phyloP scores from a whole-genome alignment of 1,140 invertebrate genomes.

The Geopemphigus sp. region DNA sequence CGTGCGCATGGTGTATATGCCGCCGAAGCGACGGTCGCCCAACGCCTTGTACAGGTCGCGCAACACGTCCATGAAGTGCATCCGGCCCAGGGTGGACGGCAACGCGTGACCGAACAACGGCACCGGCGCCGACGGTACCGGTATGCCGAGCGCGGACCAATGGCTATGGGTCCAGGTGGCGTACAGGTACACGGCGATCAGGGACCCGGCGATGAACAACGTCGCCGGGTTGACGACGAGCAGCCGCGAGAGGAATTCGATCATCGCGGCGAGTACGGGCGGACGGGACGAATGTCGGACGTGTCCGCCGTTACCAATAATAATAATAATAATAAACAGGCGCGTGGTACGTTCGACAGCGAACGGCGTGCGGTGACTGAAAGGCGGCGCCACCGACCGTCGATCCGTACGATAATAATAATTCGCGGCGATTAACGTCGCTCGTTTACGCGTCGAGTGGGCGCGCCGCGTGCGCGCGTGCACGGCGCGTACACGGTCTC shows the following conservation, averaged over 20 bases:
- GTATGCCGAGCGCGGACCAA: neutral
- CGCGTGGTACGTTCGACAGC: no score
- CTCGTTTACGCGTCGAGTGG: no score
- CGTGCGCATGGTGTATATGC: conserved; percentile 51
- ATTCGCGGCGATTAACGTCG: neutral
- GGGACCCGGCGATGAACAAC: no score
- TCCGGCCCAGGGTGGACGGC: neutral
- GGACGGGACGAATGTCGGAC: no score
- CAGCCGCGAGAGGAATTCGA: neutral
- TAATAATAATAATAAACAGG: no score
- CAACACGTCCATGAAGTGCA: conserved; percentile 23
- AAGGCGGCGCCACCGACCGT: no score
- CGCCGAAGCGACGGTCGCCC: conserved; percentile 49
- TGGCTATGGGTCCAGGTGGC: neutral
- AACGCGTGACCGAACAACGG: conserved; percentile 23
- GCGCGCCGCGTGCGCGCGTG: no score
- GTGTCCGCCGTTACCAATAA: no score
- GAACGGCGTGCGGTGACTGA: no score
- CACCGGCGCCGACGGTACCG: neutral
- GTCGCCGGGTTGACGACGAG: neutral
- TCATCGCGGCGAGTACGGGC: no score
- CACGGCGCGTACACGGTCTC: no score
- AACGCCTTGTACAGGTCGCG: conserved; percentile 53
- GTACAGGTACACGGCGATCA: neutral
- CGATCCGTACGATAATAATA: no score